These are phyloP conservation scores for Rhingia rostrata DNA, from an alignment of 2,888 invertebrate species.

Conservation along the genomic window DNA sequence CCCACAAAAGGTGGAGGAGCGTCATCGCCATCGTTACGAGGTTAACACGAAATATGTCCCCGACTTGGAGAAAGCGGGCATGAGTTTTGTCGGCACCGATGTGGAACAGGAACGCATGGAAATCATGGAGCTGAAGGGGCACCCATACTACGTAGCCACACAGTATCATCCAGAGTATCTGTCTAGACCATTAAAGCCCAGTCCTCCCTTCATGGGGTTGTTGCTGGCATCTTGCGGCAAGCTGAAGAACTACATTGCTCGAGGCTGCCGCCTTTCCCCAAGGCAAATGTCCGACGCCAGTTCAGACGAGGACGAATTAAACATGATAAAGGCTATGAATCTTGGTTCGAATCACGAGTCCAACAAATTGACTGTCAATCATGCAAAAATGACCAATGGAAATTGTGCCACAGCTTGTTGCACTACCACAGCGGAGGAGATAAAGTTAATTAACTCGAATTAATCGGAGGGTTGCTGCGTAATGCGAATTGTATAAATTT, in stretches of 20 bases:
- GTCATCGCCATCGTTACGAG: conserved; percentile 98
- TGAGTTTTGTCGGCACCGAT: conserved; percentile 95
- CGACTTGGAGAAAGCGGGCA: conserved; percentile 90
- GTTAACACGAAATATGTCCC: conserved; percentile 95
- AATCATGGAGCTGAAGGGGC: conserved; percentile 92
- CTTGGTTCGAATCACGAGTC: conserved; percentile 13
- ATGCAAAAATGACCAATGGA: conserved; percentile 41
- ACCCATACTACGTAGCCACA: conserved; percentile 96
- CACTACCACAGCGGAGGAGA: neutral
- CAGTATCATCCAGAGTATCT: conserved; percentile 99
- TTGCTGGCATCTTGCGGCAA: conserved; percentile 94
- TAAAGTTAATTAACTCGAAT: neutral
- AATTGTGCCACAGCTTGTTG: neutral
- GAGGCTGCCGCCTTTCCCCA: conserved; percentile 90
- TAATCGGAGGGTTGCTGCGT: neutral
- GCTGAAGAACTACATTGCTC: conserved; percentile 88
- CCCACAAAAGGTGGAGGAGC: conserved; percentile 92
- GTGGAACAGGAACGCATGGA: conserved; percentile 95
- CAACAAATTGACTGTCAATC: conserved; percentile 26
- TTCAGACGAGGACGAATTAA: conserved; percentile 84
- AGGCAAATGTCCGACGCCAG: conserved; percentile 90
- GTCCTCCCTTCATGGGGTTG: conserved; percentile 97
- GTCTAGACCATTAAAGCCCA: conserved; percentile 94
- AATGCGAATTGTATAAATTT: no score
- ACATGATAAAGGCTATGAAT: conserved; percentile 62